Base-by-base conservation (phyloP, 53 echinoderm and acorn worm species). In the Paelopatides confundens region DNA sequence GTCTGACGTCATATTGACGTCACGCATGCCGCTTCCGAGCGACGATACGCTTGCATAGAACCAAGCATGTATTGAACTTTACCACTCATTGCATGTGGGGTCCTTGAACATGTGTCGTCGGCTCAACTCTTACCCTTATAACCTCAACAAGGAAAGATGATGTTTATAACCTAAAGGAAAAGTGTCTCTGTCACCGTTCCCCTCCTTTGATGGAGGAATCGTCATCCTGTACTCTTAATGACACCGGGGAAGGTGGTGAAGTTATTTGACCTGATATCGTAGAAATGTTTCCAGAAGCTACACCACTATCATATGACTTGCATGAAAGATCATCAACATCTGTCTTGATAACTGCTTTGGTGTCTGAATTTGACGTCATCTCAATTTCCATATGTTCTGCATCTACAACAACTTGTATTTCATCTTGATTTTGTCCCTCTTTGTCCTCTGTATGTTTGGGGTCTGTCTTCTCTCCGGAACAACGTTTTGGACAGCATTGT, bases 211-310 rank as follows among this genome's bases (percentile, higher is more conserved):
- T 29, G 13, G 79, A 27, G 13, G 79, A 27, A 21, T 21, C 33
- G 13, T 33, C 29, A 13, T 48, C 14, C 29, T 52, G 28, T 31
- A 33, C 7, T 32, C 33, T 52, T 13, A 79, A 79, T 34, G 79
- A 79, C 15, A 51, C 49, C 13, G 17, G 51, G 28, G 79, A 79
- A 27, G 49, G 47, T 6, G 79, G 52, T 10, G 79, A 51, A 32
- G 52, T 79, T 28, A 79, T 31, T 18, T 79, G 79, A 33, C 79
- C 79, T 46, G 79, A 79, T 79, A 79, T 33, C 15, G 79, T 79
- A 9, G 79, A 79, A 31, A 79, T 79, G 9, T 52, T 79, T 29
- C 52, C 79, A 29, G 46, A 43, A 9, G 26, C 79, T 24, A 51
- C 58, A 26, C 58, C 58, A 4, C 58, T 58, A 23, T 58, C 58